Base-by-base conservation (phyloP, 2,888 invertebrate species). In the Cantharis rustica region DNA sequence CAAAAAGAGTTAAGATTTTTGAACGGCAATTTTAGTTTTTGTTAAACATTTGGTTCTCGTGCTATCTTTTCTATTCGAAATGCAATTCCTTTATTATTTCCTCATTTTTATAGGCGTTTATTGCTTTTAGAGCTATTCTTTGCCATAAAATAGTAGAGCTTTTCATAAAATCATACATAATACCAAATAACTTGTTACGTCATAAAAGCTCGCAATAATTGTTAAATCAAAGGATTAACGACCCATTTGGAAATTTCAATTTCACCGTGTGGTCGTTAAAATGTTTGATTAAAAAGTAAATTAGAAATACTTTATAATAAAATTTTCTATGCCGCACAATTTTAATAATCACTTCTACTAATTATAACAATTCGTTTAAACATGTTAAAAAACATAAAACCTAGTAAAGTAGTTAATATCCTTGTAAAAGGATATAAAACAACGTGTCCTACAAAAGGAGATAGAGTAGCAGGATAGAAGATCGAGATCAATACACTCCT, bases 401-500 rank as follows among this genome's bases (percentile, higher is more conserved):
- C n/a, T 47, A 47, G 47, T 47, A n/a, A 47, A 47, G 47, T 47
- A 47, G 20, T 66, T 66, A 66, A 66, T 20, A 20, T 66, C 17
- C 47, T 69, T 69, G 69, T 69, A 69, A 69, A 16, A 31, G 47
- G 17, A 69, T 47, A 69, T 47, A 61, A 17, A 69, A 17, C 72
- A 64, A 68, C 69, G 63, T 69, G 72, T 68, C 72, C 69, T 71
- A 74, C 71, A 76, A 78, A 75, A 79, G 75, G 74, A 77, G 80
- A 72, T 69, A 69, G 71, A 71, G 69, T 17, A 69, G 31, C 62
- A 17, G 81, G 81, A 82, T 82, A 81, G 80, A 81, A 81, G 83
- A 80, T 80, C 79, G 81, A 80, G 84, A 85, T 85, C 85, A 85
- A 85, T 85, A 85, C 84, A 84, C 83, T 84, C 83, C 83, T 84